Conservation (phyloP, 2,113 vertebrate species). For the Elachura formosa region DNA sequence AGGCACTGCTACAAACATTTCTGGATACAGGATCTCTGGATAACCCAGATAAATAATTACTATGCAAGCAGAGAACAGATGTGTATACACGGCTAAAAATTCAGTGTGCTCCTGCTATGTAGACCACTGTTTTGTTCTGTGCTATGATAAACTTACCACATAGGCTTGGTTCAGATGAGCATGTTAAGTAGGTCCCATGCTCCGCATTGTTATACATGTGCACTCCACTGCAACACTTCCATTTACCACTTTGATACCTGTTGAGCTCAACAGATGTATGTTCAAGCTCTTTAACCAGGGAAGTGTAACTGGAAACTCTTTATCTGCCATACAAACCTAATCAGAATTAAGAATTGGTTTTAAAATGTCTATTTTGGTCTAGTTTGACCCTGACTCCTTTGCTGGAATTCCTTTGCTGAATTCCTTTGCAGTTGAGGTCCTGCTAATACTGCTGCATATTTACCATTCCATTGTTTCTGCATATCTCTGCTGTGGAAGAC, state of each 20-base stretch:
- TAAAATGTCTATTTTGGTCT: background rate
- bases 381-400: background rate
- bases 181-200: background rate
- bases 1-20: background rate
- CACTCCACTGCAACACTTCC: background rate
- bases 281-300: background rate
- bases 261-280: background rate
- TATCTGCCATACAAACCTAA: background rate
- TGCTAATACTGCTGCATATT: background rate
- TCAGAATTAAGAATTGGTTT: background rate
- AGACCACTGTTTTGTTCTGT: background rate
- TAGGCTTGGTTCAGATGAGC: background rate
- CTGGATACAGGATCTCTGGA: background rate
- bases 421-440: background rate
- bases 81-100: background rate
- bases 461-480: background rate
- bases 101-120: accelerated
- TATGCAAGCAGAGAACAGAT: too few species aligned
- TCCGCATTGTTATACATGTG: accelerated
- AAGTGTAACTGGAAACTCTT: accelerated
- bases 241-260: background rate
- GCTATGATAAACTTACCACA: background rate
- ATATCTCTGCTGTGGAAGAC: background rate
- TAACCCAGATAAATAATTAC: background rate
- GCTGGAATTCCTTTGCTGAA: background rate